A percentile compares a stretch with the other conserved stretches of the same genome.
Conservation (phyloP, 2,797 vertebrate species). For the Tokudaia muenninki region DNA sequence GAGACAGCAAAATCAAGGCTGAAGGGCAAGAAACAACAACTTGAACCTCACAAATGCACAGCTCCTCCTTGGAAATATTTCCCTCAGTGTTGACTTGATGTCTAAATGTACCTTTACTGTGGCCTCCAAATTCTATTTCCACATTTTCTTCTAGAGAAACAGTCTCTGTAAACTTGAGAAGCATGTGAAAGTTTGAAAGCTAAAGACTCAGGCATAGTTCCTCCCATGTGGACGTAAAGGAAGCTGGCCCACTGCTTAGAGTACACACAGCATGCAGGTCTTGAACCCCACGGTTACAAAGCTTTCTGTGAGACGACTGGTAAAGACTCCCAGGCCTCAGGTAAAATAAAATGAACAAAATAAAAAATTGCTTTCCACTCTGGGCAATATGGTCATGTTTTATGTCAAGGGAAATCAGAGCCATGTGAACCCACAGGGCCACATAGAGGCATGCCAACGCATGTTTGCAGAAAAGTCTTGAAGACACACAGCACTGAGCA, state of each 20-base stretch:
- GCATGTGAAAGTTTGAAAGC: background rate
- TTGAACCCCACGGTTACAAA: background rate
- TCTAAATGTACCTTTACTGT: background rate
- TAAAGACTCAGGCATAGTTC: no score
- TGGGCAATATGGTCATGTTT: background rate
- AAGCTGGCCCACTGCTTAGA: no score
- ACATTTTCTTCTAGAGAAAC: background rate
- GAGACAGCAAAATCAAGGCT: background rate
- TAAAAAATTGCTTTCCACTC: background rate
- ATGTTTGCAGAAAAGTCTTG: background rate
- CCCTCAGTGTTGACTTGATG: background rate
- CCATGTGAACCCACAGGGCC: background rate
- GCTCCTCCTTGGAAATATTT: background rate
- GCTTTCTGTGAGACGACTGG: background rate
- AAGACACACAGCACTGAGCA: background rate
- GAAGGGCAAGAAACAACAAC: background rate
- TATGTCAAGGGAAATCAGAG: background rate
- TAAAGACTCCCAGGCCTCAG: background rate
- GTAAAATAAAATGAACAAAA: background rate
- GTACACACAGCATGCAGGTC: background rate
- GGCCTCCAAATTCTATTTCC: background rate
- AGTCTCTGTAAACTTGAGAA: background rate
- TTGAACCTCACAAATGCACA: background rate
- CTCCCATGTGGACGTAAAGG: no score
- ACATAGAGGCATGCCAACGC: background rate